Conservation (phyloP, 2,888 invertebrate genomes). For the Hydroisotoma schaefferi region DNA sequence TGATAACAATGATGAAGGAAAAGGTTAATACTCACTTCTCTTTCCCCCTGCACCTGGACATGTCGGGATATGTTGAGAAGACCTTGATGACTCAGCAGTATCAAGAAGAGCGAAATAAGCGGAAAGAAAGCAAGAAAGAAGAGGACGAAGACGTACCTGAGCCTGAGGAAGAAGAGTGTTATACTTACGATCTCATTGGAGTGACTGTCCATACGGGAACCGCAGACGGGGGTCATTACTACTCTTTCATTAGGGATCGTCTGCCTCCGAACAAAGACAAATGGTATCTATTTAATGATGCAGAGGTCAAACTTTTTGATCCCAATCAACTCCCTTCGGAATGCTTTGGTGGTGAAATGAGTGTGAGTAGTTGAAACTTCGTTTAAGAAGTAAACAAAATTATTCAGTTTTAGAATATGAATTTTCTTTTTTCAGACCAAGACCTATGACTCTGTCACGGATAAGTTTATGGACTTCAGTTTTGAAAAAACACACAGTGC, state of each 20-base stretch:
- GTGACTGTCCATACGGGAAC: constrained; percentile 98
- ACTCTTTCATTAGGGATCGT: constrained; percentile 78
- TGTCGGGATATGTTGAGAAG: constrained; percentile 92
- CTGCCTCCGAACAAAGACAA: constrained; percentile 71
- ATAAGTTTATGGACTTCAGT: constrained; percentile 95
- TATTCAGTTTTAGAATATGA: too few relatives aligned
- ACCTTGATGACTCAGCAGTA: constrained; percentile 86
- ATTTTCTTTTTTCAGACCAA: constrained; percentile 71
- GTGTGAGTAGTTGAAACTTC: constrained; percentile 59
- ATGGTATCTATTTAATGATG: constrained; percentile 89
- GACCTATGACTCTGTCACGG: constrained; percentile 92
- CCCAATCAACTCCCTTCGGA: constrained; percentile 90
- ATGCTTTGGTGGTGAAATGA: constrained; percentile 97
- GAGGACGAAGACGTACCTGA: constrained; percentile 25
- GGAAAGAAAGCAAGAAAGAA: constrained; percentile 19
- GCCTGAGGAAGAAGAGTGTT: constrained; percentile 50
- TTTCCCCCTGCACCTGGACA: constrained; percentile 86
- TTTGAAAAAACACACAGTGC: constrained; percentile 97
- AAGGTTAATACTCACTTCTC: constrained; percentile 97
- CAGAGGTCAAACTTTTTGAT: constrained; percentile 91
- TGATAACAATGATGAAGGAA: constrained; percentile 89
- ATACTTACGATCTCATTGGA: constrained; percentile 75
- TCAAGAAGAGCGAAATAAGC: constrained; percentile 58
- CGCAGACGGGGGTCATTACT: constrained; percentile 84
- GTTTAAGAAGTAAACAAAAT: neutral